Percentiles rank a stretch among this genome's conserved stretches.
These are phyloP conservation scores for Papilio polytes DNA, from an alignment of 1,140 invertebrate species.

Conservation along the genomic window DNA sequence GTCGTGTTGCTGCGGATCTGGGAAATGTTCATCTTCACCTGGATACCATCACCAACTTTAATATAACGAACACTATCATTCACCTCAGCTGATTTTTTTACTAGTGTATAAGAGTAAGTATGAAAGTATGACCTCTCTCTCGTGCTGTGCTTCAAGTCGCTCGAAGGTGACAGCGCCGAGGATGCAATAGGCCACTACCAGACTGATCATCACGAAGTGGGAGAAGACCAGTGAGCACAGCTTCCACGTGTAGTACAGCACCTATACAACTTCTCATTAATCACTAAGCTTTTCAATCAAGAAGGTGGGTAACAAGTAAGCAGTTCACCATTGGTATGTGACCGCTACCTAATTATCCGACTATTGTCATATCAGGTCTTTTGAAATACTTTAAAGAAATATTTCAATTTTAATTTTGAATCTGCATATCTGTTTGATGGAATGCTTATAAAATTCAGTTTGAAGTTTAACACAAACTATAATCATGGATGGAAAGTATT, in stretches of 20 bases:
- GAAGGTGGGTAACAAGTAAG: background rate
- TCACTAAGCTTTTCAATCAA: constrained; percentile 52
- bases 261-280: constrained; percentile 69
- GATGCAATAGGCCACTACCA: constrained; percentile 95
- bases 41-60: constrained; percentile 42
- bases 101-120: background rate
- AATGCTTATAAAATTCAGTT: no score
- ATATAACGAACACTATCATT: no score
- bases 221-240: constrained; percentile 94
- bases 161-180: constrained; percentile 94
- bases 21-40: constrained; percentile 92
- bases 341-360: background rate
- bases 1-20: constrained; percentile 90
- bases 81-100: no score
- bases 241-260: constrained; percentile 88
- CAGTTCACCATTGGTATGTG: background rate
- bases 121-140: constrained; percentile 89
- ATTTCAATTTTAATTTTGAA: no score
- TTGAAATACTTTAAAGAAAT: no score
- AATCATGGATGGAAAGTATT: background rate
- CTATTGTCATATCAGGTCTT: background rate
- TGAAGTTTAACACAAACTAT: no score
- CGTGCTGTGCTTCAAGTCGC: constrained; percentile 90
- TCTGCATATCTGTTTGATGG: background rate
- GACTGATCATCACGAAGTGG: constrained; percentile 93